These are phyloP conservation scores for Empis livida DNA, from an alignment of 2,888 invertebrate genomes.

Conservation along the genomic window DNA sequence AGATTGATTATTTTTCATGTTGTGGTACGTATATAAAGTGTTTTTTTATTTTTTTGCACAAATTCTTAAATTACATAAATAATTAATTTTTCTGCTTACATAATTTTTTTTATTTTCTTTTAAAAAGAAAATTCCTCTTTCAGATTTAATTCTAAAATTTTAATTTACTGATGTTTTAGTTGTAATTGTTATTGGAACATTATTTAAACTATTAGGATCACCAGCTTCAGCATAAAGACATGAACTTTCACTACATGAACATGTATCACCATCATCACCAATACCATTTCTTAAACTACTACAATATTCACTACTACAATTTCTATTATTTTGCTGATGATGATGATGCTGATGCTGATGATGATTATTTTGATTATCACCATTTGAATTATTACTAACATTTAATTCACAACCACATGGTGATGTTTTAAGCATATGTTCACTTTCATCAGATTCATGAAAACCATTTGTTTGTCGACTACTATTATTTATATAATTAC, in stretches of 20 bases:
- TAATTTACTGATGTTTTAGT: no score
- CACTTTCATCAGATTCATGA: constrained; percentile 24
- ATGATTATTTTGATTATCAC: neutral
- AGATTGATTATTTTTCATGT: no score
- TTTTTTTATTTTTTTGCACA: no score
- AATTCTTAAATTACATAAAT: no score
- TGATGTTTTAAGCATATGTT: constrained; percentile 16
- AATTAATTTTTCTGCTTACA: no score
- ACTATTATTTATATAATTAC: constrained; percentile 8
- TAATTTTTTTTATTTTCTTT: no score
- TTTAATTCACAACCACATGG: constrained; percentile 13
- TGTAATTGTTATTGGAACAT: neutral
- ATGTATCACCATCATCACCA: constrained; percentile 45
- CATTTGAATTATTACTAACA: neutral
- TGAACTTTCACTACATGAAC: constrained; percentile 50
- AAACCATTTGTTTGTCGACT: constrained; percentile 9
- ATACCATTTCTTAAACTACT: constrained; percentile 39
- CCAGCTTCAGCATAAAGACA: constrained; percentile 49
- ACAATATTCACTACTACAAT: constrained; percentile 38
- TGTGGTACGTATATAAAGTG: no score
- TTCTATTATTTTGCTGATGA: constrained; percentile 10
- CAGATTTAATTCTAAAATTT: no score
- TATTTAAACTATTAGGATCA: constrained; percentile 20
- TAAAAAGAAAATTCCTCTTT: no score
- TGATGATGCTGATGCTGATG: neutral